These are phyloP conservation scores for Camponotus floridanus DNA, from an alignment of 1,140 invertebrate genomes.

Conservation along the genomic window DNA sequence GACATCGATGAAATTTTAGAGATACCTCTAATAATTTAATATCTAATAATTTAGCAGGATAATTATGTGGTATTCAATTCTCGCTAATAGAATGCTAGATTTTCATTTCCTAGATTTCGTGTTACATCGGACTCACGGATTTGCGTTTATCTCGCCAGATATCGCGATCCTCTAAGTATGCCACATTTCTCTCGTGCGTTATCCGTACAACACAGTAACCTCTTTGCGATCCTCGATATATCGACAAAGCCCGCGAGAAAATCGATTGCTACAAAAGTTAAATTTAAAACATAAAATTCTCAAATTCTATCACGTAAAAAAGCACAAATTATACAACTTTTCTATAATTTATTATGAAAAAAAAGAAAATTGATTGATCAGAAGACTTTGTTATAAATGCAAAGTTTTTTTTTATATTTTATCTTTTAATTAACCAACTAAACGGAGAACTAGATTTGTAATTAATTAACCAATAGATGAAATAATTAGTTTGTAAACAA, in stretches of 20 bases:
- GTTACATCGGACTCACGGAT: constrained; percentile 13
- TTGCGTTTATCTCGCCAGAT: constrained; percentile 38
- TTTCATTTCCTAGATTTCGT: neutral
- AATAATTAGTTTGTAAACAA: neutral
- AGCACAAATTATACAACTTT: neutral
- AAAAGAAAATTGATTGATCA: neutral
- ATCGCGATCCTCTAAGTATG: constrained; percentile 60
- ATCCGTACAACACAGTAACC: constrained; percentile 55
- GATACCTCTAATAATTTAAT: neutral
- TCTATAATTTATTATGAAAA: neutral
- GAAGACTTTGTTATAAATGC: neutral
- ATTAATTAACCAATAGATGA: neutral
- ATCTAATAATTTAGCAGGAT: neutral
- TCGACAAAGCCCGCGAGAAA: neutral
- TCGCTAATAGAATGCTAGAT: neutral
- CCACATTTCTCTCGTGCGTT: constrained; percentile 61
- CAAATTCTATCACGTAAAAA: neutral
- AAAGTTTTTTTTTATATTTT: neutral
- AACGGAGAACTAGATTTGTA: neutral
- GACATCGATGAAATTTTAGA: neutral
- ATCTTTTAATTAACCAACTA: neutral
- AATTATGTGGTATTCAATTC: neutral
- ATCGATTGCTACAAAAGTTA: neutral
- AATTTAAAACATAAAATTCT: neutral
- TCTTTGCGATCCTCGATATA: constrained; percentile 38